Conservation (phyloP, 2,888 invertebrate species). For the Fissipunctia ypsillon region DNA sequence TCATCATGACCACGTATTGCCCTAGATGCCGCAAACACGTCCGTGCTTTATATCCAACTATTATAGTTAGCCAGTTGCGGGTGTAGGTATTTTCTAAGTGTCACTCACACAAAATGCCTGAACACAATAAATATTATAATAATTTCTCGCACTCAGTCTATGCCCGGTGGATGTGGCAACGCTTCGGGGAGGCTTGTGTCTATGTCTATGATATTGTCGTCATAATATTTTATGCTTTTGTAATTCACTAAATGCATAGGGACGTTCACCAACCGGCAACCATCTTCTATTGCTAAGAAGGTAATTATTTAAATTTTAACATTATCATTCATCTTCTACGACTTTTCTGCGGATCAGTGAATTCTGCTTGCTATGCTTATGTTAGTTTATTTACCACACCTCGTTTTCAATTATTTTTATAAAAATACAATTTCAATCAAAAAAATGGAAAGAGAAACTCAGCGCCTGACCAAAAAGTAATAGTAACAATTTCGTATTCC, state of each 20-base stretch:
- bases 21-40: not conserved
- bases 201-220: not conserved
- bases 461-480: conserved; percentile 53
- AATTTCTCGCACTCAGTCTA: too few relatives aligned
- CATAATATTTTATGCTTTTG: not conserved
- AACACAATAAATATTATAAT: too few relatives aligned
- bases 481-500: conserved; percentile 44
- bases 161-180: not conserved
- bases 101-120: not conserved
- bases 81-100: not conserved
- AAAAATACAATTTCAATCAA: not conserved
- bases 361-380: not conserved
- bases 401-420: too few relatives aligned
- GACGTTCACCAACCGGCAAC: too few relatives aligned
- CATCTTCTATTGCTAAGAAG: not conserved
- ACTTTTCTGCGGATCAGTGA: not conserved
- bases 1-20: too few relatives aligned
- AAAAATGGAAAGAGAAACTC: not conserved
- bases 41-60: not conserved
- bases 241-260: too few relatives aligned
- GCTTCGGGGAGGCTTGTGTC: not conserved
- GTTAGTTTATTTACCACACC: not conserved
- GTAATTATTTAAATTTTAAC: not conserved
- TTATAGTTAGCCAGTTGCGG: not conserved
- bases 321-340: too few relatives aligned